Percentiles rank a stretch among this genome's conserved stretches.
Conservation (phyloP, 1,140 invertebrate genomes). For the Bombus consobrinus region DNA sequence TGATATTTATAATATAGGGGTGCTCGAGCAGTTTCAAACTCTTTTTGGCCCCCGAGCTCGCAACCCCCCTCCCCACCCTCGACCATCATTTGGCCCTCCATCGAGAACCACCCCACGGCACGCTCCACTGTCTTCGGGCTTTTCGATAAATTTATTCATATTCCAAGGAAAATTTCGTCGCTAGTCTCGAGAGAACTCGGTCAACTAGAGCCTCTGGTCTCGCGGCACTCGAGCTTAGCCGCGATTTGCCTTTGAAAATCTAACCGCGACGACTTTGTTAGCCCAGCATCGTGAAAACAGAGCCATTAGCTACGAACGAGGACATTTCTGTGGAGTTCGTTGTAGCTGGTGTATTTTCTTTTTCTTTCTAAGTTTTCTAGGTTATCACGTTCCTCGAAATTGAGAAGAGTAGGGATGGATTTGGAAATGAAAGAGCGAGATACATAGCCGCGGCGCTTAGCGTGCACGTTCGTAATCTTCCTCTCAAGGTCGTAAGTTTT, state of each 20-base stretch:
- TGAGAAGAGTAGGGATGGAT: not conserved
- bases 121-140: conserved; percentile 53
- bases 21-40: conserved; percentile 82
- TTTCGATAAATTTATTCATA: conserved; percentile 78
- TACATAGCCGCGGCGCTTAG: not conserved
- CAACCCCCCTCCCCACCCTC: conserved; percentile 4
- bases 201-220: conserved; percentile 15
- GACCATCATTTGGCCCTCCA: conserved; percentile 58
- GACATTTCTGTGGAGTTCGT: not conserved
- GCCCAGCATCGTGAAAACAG: not conserved
- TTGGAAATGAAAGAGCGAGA: not conserved
- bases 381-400: not conserved
- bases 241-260: conserved; percentile 1
- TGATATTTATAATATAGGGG: conserved; percentile 84
- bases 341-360: not conserved
- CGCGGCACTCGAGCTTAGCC: not conserved
- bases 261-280: not conserved
- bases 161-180: conserved; percentile 66
- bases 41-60: conserved; percentile 75
- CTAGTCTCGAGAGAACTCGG: conserved; percentile 48
- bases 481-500: conserved; percentile 63
- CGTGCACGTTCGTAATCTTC: conserved; percentile 60
- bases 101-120: conserved; percentile 52
- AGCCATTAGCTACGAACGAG: not conserved
- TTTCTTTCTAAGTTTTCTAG: not conserved